phyloP scores from a whole-genome alignment of 2,888 invertebrate genomes.

The Rhopalosiphum nymphaeae region DNA sequence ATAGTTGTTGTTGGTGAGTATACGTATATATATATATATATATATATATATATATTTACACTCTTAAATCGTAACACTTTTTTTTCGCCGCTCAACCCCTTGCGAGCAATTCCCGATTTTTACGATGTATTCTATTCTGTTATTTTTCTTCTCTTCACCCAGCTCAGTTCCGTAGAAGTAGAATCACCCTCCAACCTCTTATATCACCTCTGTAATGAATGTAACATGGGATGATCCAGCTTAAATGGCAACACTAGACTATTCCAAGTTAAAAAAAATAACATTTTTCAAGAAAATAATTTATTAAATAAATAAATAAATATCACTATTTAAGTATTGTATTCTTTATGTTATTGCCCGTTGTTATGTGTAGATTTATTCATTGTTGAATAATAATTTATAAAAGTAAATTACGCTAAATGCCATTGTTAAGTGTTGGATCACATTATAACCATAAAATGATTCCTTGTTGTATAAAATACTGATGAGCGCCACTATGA shows the following conservation, averaged over 20 bases:
- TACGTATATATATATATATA: background rate
- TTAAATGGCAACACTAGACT: background rate
- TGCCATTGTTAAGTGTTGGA: background rate
- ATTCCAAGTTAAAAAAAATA: background rate
- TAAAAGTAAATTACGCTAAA: background rate
- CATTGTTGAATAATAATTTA: background rate
- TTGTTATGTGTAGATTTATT: background rate
- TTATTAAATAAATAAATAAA: background rate
- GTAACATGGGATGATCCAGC: background rate
- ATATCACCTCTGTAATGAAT: background rate
- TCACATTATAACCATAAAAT: too few species aligned
- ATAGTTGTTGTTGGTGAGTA: background rate
- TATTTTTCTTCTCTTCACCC: background rate
- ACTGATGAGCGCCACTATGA: too few species aligned
- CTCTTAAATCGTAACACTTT: slow-evolving; percentile 29
- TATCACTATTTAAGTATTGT: background rate
- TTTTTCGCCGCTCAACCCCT: slow-evolving; percentile 41
- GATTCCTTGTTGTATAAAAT: background rate
- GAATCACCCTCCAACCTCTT: background rate
- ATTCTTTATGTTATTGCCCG: background rate
- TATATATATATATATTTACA: background rate
- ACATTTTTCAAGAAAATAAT: background rate
- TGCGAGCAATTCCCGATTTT: slow-evolving; percentile 56
- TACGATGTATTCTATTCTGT: background rate
- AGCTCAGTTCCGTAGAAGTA: background rate